Evolutionary conservation across 2,113 vertebrate species (phyloP).

Genomic region (Calyptommatus sinebrachiatus): DNA sequence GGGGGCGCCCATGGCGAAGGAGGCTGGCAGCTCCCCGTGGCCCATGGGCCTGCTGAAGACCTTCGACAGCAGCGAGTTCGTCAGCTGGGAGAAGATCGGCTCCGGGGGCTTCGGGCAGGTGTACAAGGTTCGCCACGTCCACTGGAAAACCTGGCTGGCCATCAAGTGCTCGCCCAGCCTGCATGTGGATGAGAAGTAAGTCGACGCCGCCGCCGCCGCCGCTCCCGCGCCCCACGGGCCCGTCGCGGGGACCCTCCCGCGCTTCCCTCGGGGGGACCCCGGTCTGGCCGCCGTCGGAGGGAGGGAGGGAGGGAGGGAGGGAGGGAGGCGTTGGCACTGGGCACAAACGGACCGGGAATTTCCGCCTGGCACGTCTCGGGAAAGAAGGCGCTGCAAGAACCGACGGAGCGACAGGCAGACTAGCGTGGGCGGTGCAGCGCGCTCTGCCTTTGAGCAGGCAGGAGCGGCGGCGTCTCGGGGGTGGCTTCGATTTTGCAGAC

Average conservation of each 20-base stretch:
- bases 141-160: slow-evolving; percentile 97
- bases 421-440: no score
- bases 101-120: slow-evolving; percentile 97
- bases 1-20: slow-evolving; percentile 75
- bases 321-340: no score
- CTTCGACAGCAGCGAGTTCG: slow-evolving; percentile 87
- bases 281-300: neutral
- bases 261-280: neutral
- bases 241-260: no score
- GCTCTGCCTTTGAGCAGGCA: no score
- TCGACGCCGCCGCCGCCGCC: no score
- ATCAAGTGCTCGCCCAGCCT: slow-evolving; percentile 95
- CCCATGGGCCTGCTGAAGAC: slow-evolving; percentile 88
- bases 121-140: slow-evolving; percentile 92
- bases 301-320: no score
- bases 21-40: slow-evolving; percentile 73
- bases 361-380: neutral
- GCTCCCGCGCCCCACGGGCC: neutral
- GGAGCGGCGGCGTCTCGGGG: no score
- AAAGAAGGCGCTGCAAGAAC: no score
- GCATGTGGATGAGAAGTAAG: slow-evolving; percentile 95
- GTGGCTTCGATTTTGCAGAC: no score
- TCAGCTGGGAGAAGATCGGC: slow-evolving; percentile 93
- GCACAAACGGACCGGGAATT: no score
- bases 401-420: no score